Evolutionary conservation across 2,797 vertebrate genomes (phyloP).

Genomic region (Halcyon leucocephala): DNA sequence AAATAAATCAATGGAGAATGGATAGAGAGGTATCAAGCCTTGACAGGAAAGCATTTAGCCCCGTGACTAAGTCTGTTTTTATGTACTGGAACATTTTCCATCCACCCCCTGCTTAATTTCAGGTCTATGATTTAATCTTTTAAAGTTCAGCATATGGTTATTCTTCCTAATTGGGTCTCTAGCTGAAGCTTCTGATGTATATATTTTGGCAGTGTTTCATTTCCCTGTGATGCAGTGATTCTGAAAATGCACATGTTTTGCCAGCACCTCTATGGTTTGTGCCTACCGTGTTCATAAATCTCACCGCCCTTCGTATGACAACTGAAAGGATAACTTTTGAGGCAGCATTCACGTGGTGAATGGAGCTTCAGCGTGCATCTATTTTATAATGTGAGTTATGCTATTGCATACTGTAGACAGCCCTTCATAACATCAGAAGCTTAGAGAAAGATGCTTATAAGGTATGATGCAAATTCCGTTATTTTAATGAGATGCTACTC

Average conservation of each 20-base stretch:
- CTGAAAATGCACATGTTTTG: not conserved
- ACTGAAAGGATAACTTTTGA: not conserved
- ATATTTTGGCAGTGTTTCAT: not conserved
- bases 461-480: not conserved
- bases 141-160: not conserved
- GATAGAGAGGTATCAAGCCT: not conserved
- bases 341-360: not conserved
- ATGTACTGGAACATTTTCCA: not conserved
- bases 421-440: not conserved
- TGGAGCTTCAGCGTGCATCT: not conserved
- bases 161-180: not conserved
- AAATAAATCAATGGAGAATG: not conserved
- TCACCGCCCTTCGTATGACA: not conserved
- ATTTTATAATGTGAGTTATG: not conserved
- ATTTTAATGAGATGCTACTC: slow-evolving; percentile 11
- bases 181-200: not conserved
- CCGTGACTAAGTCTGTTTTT: not conserved
- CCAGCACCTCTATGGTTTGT: not conserved
- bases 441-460: not conserved
- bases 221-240: not conserved
- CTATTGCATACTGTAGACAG: accelerated
- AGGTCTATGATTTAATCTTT: not conserved
- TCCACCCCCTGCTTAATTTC: not conserved
- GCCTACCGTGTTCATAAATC: not conserved
- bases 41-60: not conserved